phyloP scores from a whole-genome alignment of 2,888 invertebrate genomes.

The Liopterus haemorrhoidalis region DNA sequence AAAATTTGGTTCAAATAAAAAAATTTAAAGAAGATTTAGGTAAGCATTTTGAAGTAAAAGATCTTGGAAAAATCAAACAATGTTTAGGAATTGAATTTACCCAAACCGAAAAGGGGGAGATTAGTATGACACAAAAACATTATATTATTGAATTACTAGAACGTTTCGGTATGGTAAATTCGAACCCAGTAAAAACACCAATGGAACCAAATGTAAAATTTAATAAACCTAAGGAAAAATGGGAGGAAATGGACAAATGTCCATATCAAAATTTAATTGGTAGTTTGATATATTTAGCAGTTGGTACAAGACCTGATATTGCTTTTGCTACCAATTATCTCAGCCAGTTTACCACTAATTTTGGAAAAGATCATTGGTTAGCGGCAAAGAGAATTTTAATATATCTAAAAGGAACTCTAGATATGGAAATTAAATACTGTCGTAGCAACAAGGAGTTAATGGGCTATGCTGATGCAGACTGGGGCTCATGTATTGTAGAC shows the following conservation, averaged over 20 bases:
- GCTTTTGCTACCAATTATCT: constrained; percentile 9
- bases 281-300: constrained; percentile 24
- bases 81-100: constrained; percentile 28
- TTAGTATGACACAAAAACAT: constrained; percentile 24
- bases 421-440: constrained; percentile 8
- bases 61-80: constrained; percentile 26
- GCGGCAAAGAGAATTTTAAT: constrained; percentile 17
- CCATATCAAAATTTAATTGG: constrained; percentile 27
- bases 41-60: constrained; percentile 27
- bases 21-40: constrained; percentile 19
- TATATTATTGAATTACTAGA: too few species aligned
- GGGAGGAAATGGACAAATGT: too few species aligned
- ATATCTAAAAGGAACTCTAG: constrained; percentile 14
- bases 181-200: too few species aligned
- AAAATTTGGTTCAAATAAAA: too few species aligned
- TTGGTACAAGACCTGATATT: constrained; percentile 21
- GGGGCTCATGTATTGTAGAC: constrained; percentile 20
- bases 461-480: constrained; percentile 27
- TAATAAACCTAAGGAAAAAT: constrained; percentile 21
- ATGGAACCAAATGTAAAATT: constrained; percentile 22
- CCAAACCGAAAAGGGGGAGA: constrained; percentile 15
- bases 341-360: constrained; percentile 13
- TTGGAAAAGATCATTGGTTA: constrained; percentile 12
- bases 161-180: too few species aligned
- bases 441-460: constrained; percentile 6